Base-by-base conservation (phyloP, 2,888 invertebrate genomes). In the Petrolisthes manimaculis region DNA sequence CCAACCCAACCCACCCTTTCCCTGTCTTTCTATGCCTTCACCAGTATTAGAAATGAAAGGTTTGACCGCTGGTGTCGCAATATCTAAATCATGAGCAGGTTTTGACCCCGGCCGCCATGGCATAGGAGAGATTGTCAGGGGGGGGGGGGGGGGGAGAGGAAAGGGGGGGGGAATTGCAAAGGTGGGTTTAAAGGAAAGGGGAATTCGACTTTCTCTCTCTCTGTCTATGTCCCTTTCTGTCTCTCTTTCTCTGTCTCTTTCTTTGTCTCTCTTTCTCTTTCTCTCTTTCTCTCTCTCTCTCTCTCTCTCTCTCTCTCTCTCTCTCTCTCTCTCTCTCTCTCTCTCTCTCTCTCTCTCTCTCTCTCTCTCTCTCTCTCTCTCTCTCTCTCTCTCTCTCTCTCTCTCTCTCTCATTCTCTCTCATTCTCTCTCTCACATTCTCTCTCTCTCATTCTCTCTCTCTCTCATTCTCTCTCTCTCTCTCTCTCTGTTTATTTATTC, bases 31-130 rank as follows among this genome's bases (percentile, higher is more conserved):
- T n/a, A 71, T 71, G 71, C 71, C 5, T n/a, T n/a, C n/a, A 18
- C 18, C 71, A 71, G n/a, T 71, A 71, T 71, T 71, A 71, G 71
- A 71, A 71, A 71, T 71, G 71, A 71, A 71, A 71, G 71, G 71
- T 71, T n/a, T n/a, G 71, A n/a, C 71, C n/a, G 71, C n/a, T n/a
- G n/a, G n/a, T 71, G 71, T 71, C n/a, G 71, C 71, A 6, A 71
- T 71, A 12, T 71, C 71, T 71, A 18, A 71, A 71, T 71, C 71
- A 71, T 71, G 71, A n/a, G n/a, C n/a, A n/a, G n/a, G 71, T 71
- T 71, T 71, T 71, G 71, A 71, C 71, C 71, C 18, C 71, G 5
- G n/a, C 8, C 18, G n/a, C 9, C n/a, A n/a, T 71, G 77, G 51
- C 14, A 77, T 5, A 77, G 54, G 18, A 54, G 18, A 14, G 55